Conservation (phyloP, 2,888 invertebrate species). For the Dione vanillae region DNA sequence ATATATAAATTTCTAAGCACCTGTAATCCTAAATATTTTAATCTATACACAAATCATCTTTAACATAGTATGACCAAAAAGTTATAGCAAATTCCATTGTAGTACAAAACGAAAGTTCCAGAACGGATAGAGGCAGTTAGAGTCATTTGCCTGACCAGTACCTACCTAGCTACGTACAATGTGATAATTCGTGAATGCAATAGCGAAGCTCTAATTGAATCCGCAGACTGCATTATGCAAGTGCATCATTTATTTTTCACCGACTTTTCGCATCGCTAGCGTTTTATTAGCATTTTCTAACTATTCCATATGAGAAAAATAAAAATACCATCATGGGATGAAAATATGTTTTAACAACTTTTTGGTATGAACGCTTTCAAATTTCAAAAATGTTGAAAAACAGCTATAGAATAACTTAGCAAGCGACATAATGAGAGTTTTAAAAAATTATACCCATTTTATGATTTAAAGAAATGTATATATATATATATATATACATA, state of each 20-base stretch:
- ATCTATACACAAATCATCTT: neutral
- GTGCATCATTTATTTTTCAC: slow-evolving; percentile 22
- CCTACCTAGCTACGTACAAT: slow-evolving; percentile 30
- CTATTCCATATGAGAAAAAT: too few relatives aligned
- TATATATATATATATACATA: too few relatives aligned
- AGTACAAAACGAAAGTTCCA: slow-evolving; percentile 46
- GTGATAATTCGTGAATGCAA: slow-evolving; percentile 58
- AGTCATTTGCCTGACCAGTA: slow-evolving; percentile 33
- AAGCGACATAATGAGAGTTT: too few relatives aligned
- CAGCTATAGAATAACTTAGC: too few relatives aligned
- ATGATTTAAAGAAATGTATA: too few relatives aligned
- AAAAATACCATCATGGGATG: too few relatives aligned
- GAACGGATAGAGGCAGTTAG: slow-evolving; percentile 37
- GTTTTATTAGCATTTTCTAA: too few relatives aligned
- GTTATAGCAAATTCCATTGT: neutral
- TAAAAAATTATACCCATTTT: too few relatives aligned
- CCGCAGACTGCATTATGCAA: slow-evolving; percentile 48
- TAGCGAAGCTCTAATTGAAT: slow-evolving; percentile 58
- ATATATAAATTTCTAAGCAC: too few relatives aligned
- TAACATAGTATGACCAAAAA: neutral
- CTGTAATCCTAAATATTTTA: neutral
- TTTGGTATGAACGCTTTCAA: too few relatives aligned
- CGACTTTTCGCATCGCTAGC: neutral
- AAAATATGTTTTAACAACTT: too few relatives aligned
- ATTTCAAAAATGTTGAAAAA: too few relatives aligned